phyloP scores from a whole-genome alignment of 64 coral and sea anemone species.

The Montipora capricornis region DNA sequence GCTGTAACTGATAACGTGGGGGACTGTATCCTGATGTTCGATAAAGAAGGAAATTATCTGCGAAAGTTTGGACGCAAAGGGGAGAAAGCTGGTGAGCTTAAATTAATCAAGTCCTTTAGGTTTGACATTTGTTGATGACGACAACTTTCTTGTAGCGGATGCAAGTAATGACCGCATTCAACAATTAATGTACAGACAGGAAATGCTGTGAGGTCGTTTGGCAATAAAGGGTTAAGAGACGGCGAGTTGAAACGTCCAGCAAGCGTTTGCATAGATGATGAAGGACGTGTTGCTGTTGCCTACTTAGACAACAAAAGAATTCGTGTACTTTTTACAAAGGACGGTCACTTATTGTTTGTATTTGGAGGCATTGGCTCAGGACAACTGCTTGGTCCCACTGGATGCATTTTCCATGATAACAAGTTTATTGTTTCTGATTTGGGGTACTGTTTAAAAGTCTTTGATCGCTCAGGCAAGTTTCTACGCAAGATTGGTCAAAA shows the following conservation, averaged over 20 bases:
- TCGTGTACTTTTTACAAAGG: slow-evolving; percentile 32
- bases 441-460: slow-evolving; percentile 39
- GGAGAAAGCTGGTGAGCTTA: neutral
- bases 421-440: slow-evolving; percentile 43
- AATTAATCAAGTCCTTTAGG: neutral
- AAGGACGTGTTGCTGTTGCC: neutral
- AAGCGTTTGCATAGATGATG: neutral
- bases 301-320: neutral
- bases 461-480: slow-evolving; percentile 26
- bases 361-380: neutral
- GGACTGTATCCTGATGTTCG: neutral
- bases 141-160: slow-evolving; percentile 19
- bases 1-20: neutral
- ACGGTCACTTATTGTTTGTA: neutral
- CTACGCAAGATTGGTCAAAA: slow-evolving; percentile 41
- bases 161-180: neutral
- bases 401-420: neutral
- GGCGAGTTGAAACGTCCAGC: neutral
- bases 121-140: slow-evolving; percentile 32
- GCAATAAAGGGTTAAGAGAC: neutral
- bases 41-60: neutral
- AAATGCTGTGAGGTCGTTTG: neutral
- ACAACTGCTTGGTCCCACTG: neutral
- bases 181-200: neutral
- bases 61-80: slow-evolving; percentile 9